Conservation (phyloP, 2,888 invertebrate genomes). For the Pammene fasciana region DNA sequence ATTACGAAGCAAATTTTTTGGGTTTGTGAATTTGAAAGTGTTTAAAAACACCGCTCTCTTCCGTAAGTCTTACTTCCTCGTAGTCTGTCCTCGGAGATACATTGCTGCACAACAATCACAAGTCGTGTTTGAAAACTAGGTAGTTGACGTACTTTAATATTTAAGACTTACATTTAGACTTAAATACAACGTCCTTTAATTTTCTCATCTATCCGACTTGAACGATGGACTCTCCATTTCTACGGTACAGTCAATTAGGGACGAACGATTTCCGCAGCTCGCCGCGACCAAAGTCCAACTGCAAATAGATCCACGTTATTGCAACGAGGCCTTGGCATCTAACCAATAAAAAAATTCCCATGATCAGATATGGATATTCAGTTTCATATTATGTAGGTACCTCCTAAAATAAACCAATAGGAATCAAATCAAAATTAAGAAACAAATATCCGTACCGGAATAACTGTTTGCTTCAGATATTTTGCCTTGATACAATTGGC, state of each 20-base stretch:
- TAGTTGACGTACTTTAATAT: not conserved
- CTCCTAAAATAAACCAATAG: constrained; percentile 10
- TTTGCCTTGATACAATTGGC: constrained; percentile 38
- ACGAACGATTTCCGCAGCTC: constrained; percentile 25
- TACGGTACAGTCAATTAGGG: constrained; percentile 29
- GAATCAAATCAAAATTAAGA: constrained; percentile 12
- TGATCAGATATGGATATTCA: constrained; percentile 17
- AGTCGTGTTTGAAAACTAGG: constrained; percentile 12
- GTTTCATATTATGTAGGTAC: not conserved
- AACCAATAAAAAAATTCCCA: constrained; percentile 37
- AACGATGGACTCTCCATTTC: constrained; percentile 26
- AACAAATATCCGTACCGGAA: constrained; percentile 32
- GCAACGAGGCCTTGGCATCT: constrained; percentile 39
- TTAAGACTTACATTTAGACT: not conserved
- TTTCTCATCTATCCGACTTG: constrained; percentile 7
- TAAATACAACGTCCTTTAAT: constrained; percentile 17
- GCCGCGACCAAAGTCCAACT: constrained; percentile 42
- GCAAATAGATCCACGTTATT: constrained; percentile 42
- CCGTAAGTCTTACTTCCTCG: constrained; percentile 16
- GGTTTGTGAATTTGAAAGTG: not conserved
- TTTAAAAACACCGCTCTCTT: constrained; percentile 30
- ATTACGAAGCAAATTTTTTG: not conserved
- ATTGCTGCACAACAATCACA: not conserved
- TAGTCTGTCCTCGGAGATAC: constrained; percentile 27
- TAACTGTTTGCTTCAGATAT: constrained; percentile 34